A percentile compares a stretch with the other conserved stretches of the same genome.
Conservation (phyloP, 2,888 invertebrate species). For the Oscheius sp. region DNA sequence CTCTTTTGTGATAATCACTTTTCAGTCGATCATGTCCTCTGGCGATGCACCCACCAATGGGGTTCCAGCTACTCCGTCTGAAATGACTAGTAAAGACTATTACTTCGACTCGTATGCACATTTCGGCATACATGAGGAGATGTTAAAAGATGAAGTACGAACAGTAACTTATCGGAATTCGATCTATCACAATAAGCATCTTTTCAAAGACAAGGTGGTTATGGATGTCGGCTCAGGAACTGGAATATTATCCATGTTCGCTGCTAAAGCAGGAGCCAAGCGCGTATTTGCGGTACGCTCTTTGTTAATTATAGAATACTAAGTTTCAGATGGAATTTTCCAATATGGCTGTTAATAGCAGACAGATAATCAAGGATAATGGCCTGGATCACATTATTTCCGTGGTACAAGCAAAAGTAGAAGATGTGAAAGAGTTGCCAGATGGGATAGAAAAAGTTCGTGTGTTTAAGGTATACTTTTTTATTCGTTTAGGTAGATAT, state of each 20-base stretch:
- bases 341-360: conserved; percentile 95
- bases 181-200: conserved; percentile 92
- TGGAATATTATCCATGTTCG: conserved; percentile 99
- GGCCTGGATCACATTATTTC: conserved; percentile 71
- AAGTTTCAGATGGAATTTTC: conserved; percentile 86
- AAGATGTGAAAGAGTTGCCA: conserved; percentile 87
- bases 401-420: conserved; percentile 78
- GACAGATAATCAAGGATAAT: conserved; percentile 85
- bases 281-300: conserved; percentile 83
- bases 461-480: neutral
- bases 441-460: conserved; percentile 80
- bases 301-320: neutral
- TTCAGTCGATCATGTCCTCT: neutral
- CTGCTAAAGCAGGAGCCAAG: conserved; percentile 95
- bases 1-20: too few species aligned
- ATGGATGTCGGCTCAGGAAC: conserved; percentile 98
- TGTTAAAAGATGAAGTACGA: conserved; percentile 98
- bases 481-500: conserved; percentile 81
- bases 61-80: conserved; percentile 70
- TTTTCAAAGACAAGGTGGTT: conserved; percentile 86
- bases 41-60: neutral
- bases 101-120: conserved; percentile 99
- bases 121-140: conserved; percentile 98
- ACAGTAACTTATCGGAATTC: conserved; percentile 97
- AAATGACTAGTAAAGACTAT: conserved; percentile 99